A percentile compares a stretch with the other conserved stretches of the same genome.
These are phyloP conservation scores for Pogonomyrmex californicus DNA, from an alignment of 1,140 invertebrate genomes.

Conservation along the genomic window DNA sequence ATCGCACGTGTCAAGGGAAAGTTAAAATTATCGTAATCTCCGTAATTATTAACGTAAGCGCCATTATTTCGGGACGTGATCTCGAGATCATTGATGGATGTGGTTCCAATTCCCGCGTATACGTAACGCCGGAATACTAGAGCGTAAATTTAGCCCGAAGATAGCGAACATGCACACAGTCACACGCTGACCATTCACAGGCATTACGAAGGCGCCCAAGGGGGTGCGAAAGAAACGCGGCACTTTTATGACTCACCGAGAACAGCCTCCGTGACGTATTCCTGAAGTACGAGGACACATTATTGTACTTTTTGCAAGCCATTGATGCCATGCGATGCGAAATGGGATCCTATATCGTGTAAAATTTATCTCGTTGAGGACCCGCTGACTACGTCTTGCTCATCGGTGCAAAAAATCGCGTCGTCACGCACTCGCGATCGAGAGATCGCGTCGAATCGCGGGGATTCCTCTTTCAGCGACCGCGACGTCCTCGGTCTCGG, in stretches of 20 bases:
- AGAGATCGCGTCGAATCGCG: neutral
- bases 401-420: neutral
- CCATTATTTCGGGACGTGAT: neutral
- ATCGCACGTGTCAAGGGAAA: neutral
- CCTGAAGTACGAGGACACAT: conserved; percentile 62
- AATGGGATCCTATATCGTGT: neutral
- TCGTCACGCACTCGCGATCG: neutral
- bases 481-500: neutral
- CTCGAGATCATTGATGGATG: neutral
- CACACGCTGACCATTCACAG: neutral
- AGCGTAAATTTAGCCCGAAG: neutral
- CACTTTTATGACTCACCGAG: conserved; percentile 69
- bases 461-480: neutral
- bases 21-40: conserved; percentile 34
- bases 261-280: conserved; percentile 67
- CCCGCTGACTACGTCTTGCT: conserved; percentile 14
- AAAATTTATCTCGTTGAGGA: conserved; percentile 15
- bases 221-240: neutral
- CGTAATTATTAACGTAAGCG: neutral
- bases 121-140: neutral
- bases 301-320: conserved; percentile 62
- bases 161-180: neutral
- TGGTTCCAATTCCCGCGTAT: neutral
- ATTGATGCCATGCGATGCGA: conserved; percentile 45
- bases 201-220: neutral